Evolutionary conservation across 1,140 invertebrate genomes (phyloP), one percentile per base, ranked within the genome.

Genomic region (Wiebesia pumilae): DNA sequence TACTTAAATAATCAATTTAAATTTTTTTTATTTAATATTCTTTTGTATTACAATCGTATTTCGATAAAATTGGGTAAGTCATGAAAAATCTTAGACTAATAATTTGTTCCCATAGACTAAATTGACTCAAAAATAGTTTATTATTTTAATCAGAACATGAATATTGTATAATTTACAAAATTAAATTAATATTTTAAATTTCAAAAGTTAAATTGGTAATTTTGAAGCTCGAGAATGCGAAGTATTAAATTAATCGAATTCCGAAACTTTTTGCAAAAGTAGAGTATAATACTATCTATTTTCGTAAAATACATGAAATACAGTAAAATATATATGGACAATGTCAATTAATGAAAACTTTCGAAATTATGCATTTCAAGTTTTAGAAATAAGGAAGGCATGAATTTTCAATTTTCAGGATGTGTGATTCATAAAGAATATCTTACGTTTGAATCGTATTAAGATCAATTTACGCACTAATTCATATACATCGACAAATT

Each of bases 231-330:
- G 6, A 27, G 12, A 62, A 77, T 38, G 58, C 33, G 6, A 54
- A 71, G 9, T 21, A 38, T 27, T 38, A 27, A 16, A 51, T 75
- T 77, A 62, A 83, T 40, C 16, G n/a, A 62, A 83, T 75, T 62
- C 27, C 24, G 2, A 81, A 81, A 81, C 33, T 81, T 81, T 81
- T 58, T 79, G 38, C 38, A 65, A 65, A 38, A 35, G 10, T 24
- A 80, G 10, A 30, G 35, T 33, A 10, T 16, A 30, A 54, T 51
- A 47, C 27, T 12, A 47, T 78, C n/a, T 30, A 75, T 54, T 78
- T 78, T 51, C 51, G 27, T 27, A 33, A 6, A 78, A 78, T 78
- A 33, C 19, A 19, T 19, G 1, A 75, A 75, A 75, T 75, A 4
- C 33, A 47, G 14, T 19, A 1, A 75, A 75, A 75, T 75, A 4